Percentiles rank a stretch among this genome's conserved stretches.
These are phyloP conservation scores for Poecilus cupreus DNA, from an alignment of 2,888 invertebrate species.

Conservation along the genomic window DNA sequence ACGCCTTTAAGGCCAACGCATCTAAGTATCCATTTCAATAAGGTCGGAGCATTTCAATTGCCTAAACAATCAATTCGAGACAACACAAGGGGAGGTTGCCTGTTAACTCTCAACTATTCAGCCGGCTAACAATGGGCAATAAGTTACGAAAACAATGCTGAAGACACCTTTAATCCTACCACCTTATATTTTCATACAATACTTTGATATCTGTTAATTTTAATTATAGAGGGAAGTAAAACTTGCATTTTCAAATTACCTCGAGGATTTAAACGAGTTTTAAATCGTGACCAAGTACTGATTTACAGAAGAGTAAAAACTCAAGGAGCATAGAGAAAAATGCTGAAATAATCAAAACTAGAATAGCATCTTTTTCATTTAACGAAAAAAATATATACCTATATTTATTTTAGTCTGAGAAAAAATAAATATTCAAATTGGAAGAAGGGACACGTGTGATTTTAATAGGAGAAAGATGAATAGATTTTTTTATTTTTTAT, in stretches of 20 bases:
- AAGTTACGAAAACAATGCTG: slow-evolving; percentile 22
- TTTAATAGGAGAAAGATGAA: too few species aligned
- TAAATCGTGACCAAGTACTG: background rate
- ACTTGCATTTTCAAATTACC: background rate
- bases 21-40: slow-evolving; percentile 10
- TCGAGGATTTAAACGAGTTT: background rate
- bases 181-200: slow-evolving; percentile 13
- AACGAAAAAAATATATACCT: too few species aligned
- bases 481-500: too few species aligned
- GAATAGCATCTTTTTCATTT: too few species aligned
- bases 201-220: slow-evolving; percentile 25
- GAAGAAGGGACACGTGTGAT: too few species aligned
- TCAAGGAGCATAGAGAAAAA: background rate
- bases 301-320: background rate
- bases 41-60: slow-evolving; percentile 17
- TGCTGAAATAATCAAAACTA: slow-evolving; percentile 4
- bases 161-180: background rate
- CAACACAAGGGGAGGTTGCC: background rate
- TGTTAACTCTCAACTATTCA: slow-evolving; percentile 30
- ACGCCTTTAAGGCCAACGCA: background rate
- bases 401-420: too few species aligned
- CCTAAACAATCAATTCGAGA: slow-evolving; percentile 23
- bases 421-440: too few species aligned
- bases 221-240: background rate
- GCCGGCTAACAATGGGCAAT: slow-evolving; percentile 16